Evolutionary conservation across 2,113 vertebrate genomes (phyloP), one percentile per base, ranked within the genome.

Genomic region (Polypterus bichir): DNA sequence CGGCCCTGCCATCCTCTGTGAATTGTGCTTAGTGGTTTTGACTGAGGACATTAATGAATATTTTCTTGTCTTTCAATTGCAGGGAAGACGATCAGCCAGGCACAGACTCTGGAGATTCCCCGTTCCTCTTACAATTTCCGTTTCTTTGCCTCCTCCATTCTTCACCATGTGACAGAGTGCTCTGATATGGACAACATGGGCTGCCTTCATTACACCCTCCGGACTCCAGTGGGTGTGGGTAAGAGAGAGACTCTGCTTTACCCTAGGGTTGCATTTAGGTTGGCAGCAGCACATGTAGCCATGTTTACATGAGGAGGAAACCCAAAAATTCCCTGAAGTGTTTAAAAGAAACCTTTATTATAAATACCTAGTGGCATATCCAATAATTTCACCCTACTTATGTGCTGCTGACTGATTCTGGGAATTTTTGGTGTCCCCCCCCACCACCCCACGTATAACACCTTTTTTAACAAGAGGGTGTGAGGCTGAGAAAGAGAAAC

Each of bases 91-190:
- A 8, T 94, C 6, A 74, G 79, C 0, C 85, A 92, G 69, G 94
- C 96, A 0, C 85, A 87, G 66, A 91, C 80, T 0, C 63, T 95
- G 68, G 95, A 98, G 71, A 93, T 97, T 48, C 94, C 94, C 9
- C 79, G 94, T 5, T 76, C 93, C 0, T 89, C 59, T 0, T 74
- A 91, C 69, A 99, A 98, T 83, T 91, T 97, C 68, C 81, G 92
- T 46, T 99, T 97, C 86, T 99, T 99, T 0, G 91, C 94, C 0
- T 93, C 95, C 0, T 91, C 92, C 3, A 62, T 89, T 66, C 89
- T 91, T 60, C 92, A 99, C 71, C 89, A 93, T 49, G 88, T 84
- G 1, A 83, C 76, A 0, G 91, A 97, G 55, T 97, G 93, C 79
- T 89, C 86, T 0, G 83, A 89, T 71, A 87, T 92, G 89, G 86